These are phyloP conservation scores for Metopia argyrocephala DNA, from an alignment of 2,888 invertebrate genomes.

Conservation along the genomic window DNA sequence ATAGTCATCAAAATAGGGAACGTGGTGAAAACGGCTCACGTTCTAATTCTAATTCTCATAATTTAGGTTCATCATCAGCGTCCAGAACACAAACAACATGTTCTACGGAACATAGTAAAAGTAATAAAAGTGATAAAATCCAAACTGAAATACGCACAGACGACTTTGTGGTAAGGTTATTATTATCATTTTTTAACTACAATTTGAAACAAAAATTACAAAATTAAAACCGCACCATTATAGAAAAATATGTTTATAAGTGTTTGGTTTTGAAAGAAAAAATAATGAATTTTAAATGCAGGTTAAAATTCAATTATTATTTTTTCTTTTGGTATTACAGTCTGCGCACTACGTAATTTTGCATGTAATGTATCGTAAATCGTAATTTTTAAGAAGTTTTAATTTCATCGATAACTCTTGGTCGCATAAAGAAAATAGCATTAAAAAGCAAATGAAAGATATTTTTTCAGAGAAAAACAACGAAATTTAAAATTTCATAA, in stretches of 20 bases:
- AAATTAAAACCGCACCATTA: conserved; percentile 45
- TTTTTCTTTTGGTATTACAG: conserved; percentile 55
- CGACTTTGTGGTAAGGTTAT: conserved; percentile 83
- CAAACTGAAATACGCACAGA: conserved; percentile 85
- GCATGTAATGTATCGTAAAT: neutral
- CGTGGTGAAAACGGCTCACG: conserved; percentile 66
- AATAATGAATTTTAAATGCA: conserved; percentile 42
- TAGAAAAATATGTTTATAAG: conserved; percentile 43
- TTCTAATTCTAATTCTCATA: conserved; percentile 66
- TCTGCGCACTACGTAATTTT: too few relatives aligned
- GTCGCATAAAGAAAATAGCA: too few relatives aligned
- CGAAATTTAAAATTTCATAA: too few relatives aligned
- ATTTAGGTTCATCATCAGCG: conserved; percentile 66
- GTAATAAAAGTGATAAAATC: conserved; percentile 80
- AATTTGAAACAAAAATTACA: conserved; percentile 43
- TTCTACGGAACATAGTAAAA: conserved; percentile 74
- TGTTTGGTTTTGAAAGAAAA: conserved; percentile 64
- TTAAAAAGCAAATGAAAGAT: too few relatives aligned
- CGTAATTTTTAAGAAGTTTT: too few relatives aligned
- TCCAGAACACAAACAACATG: conserved; percentile 64
- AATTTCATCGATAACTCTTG: too few relatives aligned
- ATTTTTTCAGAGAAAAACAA: too few relatives aligned
- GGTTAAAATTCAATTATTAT: conserved; percentile 31
- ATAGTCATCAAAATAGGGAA: conserved; percentile 55
- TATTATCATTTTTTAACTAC: conserved; percentile 77